These are phyloP conservation scores for Caenorhabditis uteleia DNA, from an alignment of 2,888 invertebrate species.

Conservation along the genomic window DNA sequence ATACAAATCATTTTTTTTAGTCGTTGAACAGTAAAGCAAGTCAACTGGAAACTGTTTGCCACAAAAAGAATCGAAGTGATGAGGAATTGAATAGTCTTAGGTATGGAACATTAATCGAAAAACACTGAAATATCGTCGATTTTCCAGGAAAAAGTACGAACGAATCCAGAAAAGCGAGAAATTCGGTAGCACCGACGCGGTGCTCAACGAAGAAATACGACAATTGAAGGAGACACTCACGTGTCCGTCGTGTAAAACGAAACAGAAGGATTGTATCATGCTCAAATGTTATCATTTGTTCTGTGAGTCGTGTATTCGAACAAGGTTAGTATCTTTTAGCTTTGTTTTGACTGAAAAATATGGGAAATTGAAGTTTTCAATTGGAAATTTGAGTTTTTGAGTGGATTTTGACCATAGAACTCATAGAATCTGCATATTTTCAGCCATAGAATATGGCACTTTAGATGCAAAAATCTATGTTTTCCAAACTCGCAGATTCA, in stretches of 20 bases:
- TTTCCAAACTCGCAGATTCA: too few relatives aligned
- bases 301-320: conserved; percentile 97
- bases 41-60: not conserved
- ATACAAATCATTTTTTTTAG: not conserved
- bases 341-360: too few relatives aligned
- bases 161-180: conserved; percentile 96
- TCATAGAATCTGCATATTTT: too few relatives aligned
- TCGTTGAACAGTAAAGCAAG: not conserved
- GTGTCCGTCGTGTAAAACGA: conserved; percentile 78
- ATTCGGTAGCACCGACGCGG: conserved; percentile 92
- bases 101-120: too few relatives aligned
- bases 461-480: too few relatives aligned
- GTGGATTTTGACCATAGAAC: too few relatives aligned
- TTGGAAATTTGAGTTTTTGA: too few relatives aligned
- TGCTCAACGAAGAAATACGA: conserved; percentile 93
- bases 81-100: not conserved
- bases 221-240: conserved; percentile 88
- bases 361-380: too few relatives aligned
- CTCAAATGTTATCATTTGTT: conserved; percentile 99
- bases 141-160: conserved; percentile 86
- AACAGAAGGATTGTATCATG: conserved; percentile 95
- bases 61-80: not conserved
- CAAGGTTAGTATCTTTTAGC: conserved; percentile 72
- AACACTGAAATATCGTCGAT: too few relatives aligned
- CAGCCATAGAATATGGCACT: too few relatives aligned